These are phyloP conservation scores for Epinephelus moara DNA, from an alignment of 2,113 vertebrate genomes.

Conservation along the genomic window DNA sequence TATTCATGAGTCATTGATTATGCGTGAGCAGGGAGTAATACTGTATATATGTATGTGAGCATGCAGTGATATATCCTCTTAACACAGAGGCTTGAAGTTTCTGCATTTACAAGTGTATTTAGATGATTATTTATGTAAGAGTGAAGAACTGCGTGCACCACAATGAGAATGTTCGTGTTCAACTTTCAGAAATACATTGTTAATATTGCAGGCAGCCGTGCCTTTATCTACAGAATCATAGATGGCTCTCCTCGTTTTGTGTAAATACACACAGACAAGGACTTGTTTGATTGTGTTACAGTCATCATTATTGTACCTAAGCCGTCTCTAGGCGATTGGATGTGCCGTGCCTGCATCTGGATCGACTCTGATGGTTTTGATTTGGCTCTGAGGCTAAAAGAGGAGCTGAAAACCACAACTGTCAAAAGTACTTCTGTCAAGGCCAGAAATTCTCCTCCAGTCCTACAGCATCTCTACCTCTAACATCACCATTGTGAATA, in stretches of 20 bases:
- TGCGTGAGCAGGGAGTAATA: background rate
- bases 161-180: conserved; percentile 15
- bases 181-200: conserved; percentile 26
- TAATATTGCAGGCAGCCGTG: conserved; percentile 40
- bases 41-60: background rate
- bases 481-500: conserved; percentile 45
- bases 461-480: conserved; percentile 28
- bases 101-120: background rate
- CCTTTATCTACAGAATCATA: conserved; percentile 41
- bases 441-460: conserved; percentile 40
- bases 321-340: conserved; percentile 47
- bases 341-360: conserved; percentile 32
- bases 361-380: conserved; percentile 65
- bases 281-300: conserved; percentile 77
- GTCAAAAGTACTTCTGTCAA: conserved; percentile 72
- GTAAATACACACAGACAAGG: conserved; percentile 58
- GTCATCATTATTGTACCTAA: conserved; percentile 74
- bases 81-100: background rate
- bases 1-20: background rate
- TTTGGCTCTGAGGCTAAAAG: conserved; percentile 65
- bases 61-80: background rate
- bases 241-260: conserved; percentile 8
- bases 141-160: background rate
- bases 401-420: conserved; percentile 61
- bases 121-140: background rate